Base-by-base conservation (phyloP, 2,888 invertebrate genomes). In the Leucania comma region DNA sequence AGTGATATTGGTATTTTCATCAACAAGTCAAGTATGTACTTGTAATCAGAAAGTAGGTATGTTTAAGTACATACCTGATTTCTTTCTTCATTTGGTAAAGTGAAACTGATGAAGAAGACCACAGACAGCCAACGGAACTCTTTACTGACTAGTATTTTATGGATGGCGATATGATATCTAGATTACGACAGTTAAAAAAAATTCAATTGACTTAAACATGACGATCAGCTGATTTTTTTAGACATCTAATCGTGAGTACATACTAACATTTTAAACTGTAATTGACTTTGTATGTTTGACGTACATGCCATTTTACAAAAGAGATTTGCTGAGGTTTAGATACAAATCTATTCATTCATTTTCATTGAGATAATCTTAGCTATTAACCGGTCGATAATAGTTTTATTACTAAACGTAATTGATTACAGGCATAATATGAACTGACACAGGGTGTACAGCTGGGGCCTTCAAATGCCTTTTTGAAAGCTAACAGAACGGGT, bases 401-500 rank as follows among this genome's bases (percentile, higher is more conserved):
- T 56, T 56, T 35, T 22, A 81, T 78, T 69, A 51, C 65, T 70
- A 66, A 68, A 68, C 38, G 29, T 72, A 72, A 73, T 68, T 71
- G 67, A 80, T 82, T 73, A 73, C 53, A 60, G 54, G 54, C 68
- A 73, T 81, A 42, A 42, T 17, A 42, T 75, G 71, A 62, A 54
- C 54, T 20, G 56, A 56, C 60, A 77, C 68, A 59, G 70, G 58
- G 61, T 54, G 26, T 72, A 75, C 35, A 58, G 72, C 50, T 51
- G 22, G 73, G 60, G 72, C 80, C 82, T 82, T 82, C 69, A 72
- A 68, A 65, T 48, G 35, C 63, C 10, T 71, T 69, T 75, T 72
- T 70, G 58, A 75, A 82, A 82, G 64, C 62, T 12, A n/a, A 32
- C 14, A 32, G 38, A 61, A 26, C 14, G n/a, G 14, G 29, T 20